Conservation (phyloP, 2,797 vertebrate genomes). For the Yasuhikotakia modesta region DNA sequence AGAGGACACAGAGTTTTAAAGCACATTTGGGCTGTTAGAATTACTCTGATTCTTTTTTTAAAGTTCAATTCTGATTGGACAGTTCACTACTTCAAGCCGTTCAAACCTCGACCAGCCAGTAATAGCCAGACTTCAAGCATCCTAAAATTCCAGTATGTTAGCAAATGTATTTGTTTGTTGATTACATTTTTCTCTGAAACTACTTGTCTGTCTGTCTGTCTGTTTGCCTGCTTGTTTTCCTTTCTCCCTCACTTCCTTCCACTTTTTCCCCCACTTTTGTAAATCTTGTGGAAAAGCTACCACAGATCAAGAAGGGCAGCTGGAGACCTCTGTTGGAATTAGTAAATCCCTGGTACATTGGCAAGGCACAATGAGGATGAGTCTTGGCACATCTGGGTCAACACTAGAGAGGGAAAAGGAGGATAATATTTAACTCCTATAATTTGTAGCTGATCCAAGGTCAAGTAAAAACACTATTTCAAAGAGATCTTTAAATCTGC, state of each 20-base stretch:
- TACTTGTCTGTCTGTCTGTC: no score
- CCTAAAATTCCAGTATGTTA: no score
- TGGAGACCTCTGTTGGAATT: conserved; percentile 11
- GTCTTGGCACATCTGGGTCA: conserved; percentile 2
- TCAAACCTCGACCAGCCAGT: no score
- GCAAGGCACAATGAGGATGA: background rate
- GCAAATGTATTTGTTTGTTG: no score
- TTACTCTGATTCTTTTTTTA: background rate
- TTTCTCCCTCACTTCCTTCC: background rate
- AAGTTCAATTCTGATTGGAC: no score
- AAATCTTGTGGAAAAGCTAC: conserved; percentile 3
- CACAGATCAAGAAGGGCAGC: conserved; percentile 14
- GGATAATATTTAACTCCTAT: conserved; percentile 48
- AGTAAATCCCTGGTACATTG: conserved; percentile 22
- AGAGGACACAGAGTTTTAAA: conserved; percentile 37
- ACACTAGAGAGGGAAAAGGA: conserved; percentile 22
- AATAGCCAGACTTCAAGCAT: no score
- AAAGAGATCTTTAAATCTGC: conserved; percentile 39
- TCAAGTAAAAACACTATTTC: conserved; percentile 47
- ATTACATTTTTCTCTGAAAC: no score
- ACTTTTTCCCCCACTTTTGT: no score
- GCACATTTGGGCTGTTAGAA: background rate
- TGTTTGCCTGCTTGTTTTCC: no score
- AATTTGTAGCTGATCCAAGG: conserved; percentile 50
- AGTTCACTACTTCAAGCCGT: no score